Percentiles rank a stretch among this genome's conserved stretches.
phyloP scores from a whole-genome alignment of 1,140 invertebrate genomes.

The Aporrectodea caliginosa region DNA sequence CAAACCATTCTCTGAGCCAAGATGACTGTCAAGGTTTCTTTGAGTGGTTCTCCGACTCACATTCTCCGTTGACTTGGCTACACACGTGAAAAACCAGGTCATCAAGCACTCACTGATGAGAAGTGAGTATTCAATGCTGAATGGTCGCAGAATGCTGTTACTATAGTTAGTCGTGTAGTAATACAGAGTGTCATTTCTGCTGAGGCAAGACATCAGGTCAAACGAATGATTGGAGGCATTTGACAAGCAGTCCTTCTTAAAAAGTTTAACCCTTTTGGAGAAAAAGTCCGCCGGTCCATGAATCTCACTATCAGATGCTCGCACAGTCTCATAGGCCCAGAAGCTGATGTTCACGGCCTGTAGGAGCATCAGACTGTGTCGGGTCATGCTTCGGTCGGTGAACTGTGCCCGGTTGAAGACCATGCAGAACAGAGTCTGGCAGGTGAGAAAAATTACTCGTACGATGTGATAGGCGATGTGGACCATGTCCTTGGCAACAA shows the following conservation, averaged over 20 bases:
- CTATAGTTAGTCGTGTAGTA: neutral
- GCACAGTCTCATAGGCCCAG: neutral
- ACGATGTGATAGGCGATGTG: neutral
- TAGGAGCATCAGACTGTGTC: neutral
- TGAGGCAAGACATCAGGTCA: neutral
- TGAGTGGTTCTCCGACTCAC: too few species aligned
- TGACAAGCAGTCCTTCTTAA: neutral
- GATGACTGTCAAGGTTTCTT: too few species aligned
- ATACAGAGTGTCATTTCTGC: neutral
- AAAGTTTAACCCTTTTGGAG: too few species aligned
- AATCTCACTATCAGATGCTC: too few species aligned
- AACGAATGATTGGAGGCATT: neutral
- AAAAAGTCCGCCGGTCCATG: too few species aligned
- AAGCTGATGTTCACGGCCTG: neutral
- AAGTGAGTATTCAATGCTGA: neutral
- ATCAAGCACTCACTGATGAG: neutral
- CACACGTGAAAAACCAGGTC: neutral
- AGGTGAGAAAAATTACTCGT: neutral
- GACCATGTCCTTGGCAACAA: neutral
- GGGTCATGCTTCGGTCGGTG: neutral
- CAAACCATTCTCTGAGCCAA: too few species aligned
- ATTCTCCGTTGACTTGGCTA: too few species aligned
- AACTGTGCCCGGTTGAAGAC: neutral
- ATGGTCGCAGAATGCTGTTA: neutral
- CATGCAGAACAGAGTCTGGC: neutral